Base-by-base conservation (phyloP, 2,888 invertebrate species). In the Dimorphilus gyrociliatus region DNA sequence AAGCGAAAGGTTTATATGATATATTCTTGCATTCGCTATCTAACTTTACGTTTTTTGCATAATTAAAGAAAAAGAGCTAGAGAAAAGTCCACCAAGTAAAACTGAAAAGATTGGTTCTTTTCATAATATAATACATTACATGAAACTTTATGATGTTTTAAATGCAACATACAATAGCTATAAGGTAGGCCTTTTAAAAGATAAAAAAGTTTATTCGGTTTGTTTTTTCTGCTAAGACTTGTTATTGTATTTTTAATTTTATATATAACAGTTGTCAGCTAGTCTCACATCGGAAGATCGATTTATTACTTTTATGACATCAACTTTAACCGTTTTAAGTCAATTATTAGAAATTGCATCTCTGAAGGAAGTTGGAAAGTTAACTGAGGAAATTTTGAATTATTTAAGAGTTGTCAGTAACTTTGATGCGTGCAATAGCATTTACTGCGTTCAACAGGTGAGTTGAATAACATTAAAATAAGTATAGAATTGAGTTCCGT, bases 151-250 rank as follows among this genome's bases (percentile, higher is more conserved):
- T 59, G 81, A 81, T 34, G 73, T 74, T 30, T 58, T 88, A 33
- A 76, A 75, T 54, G 76, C 77, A 41, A 77, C 82, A 3, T 79
- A 81, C 62, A 74, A 75, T 17, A 86, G 81, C 67, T 82, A 84
- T 63, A 81, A 81, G 72, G 82, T 80, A 56, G 55, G 51, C 30
- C 4, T 26, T 10, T 13, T 13, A 46, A 72, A 74, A 19, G 78
- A 78, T 43, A 75, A 78, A 51, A 74, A 73, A 60, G 78, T 85
- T 53, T 60, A 75, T 29, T 69, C 69, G 18, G 67, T 79, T 35
- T n/a, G n/a, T n/a, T n/a, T n/a, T n/a, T n/a, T n/a, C n/a, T n/a
- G n/a, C n/a, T n/a, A n/a, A n/a, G n/a, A n/a, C n/a, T n/a, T n/a
- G n/a, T n/a, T n/a, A n/a, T n/a, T n/a, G n/a, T n/a, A n/a, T n/a